Percentiles rank a stretch among this genome's conserved stretches.
These are phyloP conservation scores for Pheosia tremula DNA, from an alignment of 2,888 invertebrate genomes.

Conservation along the genomic window DNA sequence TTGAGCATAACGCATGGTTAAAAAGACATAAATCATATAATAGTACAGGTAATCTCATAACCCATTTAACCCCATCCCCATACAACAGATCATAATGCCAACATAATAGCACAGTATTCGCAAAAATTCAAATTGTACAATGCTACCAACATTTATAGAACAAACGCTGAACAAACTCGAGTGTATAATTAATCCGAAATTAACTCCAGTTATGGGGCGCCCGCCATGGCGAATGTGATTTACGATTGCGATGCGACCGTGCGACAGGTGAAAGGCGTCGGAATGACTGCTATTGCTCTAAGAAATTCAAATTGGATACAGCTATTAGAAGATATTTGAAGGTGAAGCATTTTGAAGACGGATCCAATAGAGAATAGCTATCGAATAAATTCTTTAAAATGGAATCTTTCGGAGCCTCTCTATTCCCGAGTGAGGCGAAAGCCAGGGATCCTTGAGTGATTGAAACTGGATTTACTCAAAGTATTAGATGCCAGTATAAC, in stretches of 20 bases:
- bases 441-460: no score
- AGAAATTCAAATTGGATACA: background rate
- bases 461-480: no score
- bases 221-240: conserved; percentile 41
- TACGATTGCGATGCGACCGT: conserved; percentile 31
- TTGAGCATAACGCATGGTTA: no score
- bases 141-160: conserved; percentile 17
- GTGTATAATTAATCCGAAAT: conserved; percentile 49
- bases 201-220: conserved; percentile 40
- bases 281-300: background rate
- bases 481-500: no score
- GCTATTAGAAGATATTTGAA: background rate
- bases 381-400: no score
- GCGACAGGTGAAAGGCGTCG: conserved; percentile 35
- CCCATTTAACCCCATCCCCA: background rate
- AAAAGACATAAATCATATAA: no score
- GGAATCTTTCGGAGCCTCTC: no score
- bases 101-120: background rate
- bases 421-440: no score
- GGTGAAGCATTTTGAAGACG: no score
- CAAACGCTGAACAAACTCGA: conserved; percentile 38
- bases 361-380: no score
- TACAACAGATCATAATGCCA: background rate
- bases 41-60: no score
- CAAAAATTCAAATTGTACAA: conserved; percentile 4